phyloP scores from a whole-genome alignment of 2,797 vertebrate species.

The Xerus rutilus region DNA sequence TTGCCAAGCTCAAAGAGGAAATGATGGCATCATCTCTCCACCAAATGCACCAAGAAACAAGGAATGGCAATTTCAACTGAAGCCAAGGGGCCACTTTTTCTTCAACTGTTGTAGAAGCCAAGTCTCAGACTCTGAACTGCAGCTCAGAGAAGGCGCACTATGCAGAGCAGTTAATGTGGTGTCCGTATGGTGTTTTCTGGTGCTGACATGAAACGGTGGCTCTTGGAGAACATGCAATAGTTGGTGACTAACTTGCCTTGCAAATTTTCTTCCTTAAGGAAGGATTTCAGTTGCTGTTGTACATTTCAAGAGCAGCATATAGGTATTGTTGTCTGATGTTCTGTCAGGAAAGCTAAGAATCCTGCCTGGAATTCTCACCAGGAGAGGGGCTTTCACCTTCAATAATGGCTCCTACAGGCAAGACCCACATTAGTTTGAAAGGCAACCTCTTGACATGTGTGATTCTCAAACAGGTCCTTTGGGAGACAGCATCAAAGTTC shows the following conservation, averaged over 20 bases:
- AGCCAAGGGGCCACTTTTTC: background rate
- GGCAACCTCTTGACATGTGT: conserved; percentile 20
- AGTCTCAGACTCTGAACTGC: background rate
- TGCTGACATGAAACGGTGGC: background rate
- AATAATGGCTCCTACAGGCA: background rate
- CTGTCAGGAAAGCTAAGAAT: background rate
- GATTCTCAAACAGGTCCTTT: background rate
- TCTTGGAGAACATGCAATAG: background rate
- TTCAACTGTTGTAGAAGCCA: background rate
- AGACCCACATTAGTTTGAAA: background rate
- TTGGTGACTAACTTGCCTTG: background rate
- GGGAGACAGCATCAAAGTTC: conserved; percentile 13
- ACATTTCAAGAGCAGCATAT: background rate
- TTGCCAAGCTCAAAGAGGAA: conserved; percentile 45
- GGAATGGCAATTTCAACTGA: background rate
- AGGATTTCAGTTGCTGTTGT: background rate
- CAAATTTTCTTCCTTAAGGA: background rate
- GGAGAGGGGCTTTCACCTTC: background rate
- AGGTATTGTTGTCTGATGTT: background rate
- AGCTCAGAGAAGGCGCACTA: background rate
- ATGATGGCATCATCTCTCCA: background rate
- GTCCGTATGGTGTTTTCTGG: background rate
- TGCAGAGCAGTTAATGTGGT: background rate
- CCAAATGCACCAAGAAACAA: background rate
- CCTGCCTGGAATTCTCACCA: background rate